A percentile compares a stretch with the other conserved stretches of the same genome.
Conservation (phyloP, 2,113 vertebrate genomes). For the Morphnarchus princeps region DNA sequence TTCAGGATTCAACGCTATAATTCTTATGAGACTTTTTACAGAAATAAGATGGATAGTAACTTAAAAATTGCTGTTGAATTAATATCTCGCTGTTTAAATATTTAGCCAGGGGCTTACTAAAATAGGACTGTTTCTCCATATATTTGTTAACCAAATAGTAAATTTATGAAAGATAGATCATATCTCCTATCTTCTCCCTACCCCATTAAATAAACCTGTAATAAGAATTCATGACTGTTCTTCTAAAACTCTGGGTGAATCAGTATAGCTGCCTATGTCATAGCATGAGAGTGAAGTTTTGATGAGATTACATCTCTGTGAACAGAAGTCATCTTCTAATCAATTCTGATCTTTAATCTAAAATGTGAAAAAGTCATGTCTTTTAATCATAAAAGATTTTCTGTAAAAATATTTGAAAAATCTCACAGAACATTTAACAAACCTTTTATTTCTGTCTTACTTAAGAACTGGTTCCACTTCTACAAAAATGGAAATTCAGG, state of each 20-base stretch:
- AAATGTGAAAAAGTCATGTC: not conserved
- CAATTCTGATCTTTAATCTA: not conserved
- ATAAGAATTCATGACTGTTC: not conserved
- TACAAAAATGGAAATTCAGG: not conserved
- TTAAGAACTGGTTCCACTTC: not conserved
- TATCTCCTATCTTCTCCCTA: not conserved
- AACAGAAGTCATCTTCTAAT: not conserved
- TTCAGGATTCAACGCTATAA: conserved; percentile 5
- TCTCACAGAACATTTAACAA: not conserved
- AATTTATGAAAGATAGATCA: not conserved
- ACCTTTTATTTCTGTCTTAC: not conserved
- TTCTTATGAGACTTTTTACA: conserved; percentile 7
- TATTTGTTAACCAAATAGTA: not conserved
- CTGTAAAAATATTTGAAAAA: not conserved
- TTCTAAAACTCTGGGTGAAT: not conserved
- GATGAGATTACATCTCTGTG: not conserved
- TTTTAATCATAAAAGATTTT: not conserved
- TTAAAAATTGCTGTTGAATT: conserved; percentile 1
- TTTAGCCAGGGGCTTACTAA: not conserved
- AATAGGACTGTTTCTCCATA: not conserved
- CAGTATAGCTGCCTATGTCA: not conserved
- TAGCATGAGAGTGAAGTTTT: not conserved
- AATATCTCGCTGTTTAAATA: conserved; percentile 18
- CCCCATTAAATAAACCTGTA: not conserved
- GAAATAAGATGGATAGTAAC: not conserved